Base-by-base conservation (phyloP, 2,888 invertebrate species). In the Periphyllus acericola region DNA sequence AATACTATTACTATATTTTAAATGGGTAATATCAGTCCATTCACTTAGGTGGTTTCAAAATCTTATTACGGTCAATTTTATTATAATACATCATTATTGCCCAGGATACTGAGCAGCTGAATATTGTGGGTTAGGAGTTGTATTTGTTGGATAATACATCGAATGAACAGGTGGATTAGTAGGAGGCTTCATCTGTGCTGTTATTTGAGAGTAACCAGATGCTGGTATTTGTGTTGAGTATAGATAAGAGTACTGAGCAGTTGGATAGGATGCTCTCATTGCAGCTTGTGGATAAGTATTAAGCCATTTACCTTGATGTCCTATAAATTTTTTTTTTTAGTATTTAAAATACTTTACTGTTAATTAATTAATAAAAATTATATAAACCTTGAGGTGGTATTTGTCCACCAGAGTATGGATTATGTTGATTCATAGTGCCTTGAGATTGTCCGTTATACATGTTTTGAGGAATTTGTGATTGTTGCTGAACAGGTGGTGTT, bases 21-120 rank as follows among this genome's bases (percentile, higher is more conserved):
- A 76, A 85, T 78, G 84, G 84, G 68, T 85, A 85, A 84, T 81
- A 84, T 85, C 84, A 85, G 84, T 85, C 84, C 84, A 85, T 85
- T 78, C n/a, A 52, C 34, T 85, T 85, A 19, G 68, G 68, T 19
- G 34, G 32, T 85, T 78, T 68, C 66, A 71, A 29, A 32, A 71
- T 80, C 11, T 68, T 32, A 46, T 9, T 2, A 40, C 29, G 36
- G 66, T 60, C 21, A 66, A 68, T 78, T 29, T 29, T n/a, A 3
- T 78, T 29, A 68, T n/a, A 3, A 25, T 32, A 40, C 34, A 80
- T 74, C 4, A 34, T 81, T 81, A 87, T 71, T 87, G 87, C 25
- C 87, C 81, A 40, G 60, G 87, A 87, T 87, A 87, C 32, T 81
- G 87, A 75, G 60, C 9, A 81, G 81, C n/a, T 74, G 87, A 36